These are phyloP conservation scores for Eretmochelys imbricata DNA, from an alignment of 2,113 vertebrate species.

Conservation along the genomic window DNA sequence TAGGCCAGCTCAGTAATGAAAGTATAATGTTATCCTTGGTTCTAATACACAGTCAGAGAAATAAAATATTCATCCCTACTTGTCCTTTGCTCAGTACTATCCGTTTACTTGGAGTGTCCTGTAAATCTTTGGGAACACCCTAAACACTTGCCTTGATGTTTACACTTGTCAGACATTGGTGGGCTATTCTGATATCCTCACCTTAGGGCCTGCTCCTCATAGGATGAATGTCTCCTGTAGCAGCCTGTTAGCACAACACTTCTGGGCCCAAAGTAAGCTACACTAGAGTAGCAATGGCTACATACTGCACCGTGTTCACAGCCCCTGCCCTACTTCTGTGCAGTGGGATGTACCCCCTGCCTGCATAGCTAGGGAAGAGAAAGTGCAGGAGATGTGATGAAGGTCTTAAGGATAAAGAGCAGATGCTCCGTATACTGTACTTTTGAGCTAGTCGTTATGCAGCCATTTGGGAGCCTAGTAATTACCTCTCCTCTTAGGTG, in stretches of 20 bases:
- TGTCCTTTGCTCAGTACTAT: not conserved
- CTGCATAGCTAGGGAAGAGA: not conserved
- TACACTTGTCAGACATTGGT: not conserved
- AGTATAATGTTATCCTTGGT: not conserved
- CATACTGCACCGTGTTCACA: not conserved
- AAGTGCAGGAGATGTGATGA: not conserved
- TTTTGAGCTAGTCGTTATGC: not conserved
- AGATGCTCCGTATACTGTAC: not conserved
- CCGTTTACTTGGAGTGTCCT: not conserved
- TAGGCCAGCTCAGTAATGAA: not conserved
- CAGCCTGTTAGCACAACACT: not conserved
- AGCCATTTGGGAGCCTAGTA: not conserved
- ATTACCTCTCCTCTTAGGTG: not conserved
- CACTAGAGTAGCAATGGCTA: not conserved
- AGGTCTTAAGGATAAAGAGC: rapidly evolving
- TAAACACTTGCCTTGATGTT: not conserved
- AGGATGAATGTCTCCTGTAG: not conserved
- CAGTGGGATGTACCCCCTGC: not conserved
- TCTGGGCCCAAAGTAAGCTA: not conserved
- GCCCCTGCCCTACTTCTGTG: not conserved
- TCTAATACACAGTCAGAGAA: not conserved
- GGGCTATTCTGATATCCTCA: not conserved
- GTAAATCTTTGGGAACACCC: not conserved
- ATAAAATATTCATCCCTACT: not conserved
- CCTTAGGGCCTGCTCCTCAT: not conserved